Evolutionary conservation across 2,113 vertebrate genomes (phyloP).

Genomic region (Dipodomys spectabilis): DNA sequence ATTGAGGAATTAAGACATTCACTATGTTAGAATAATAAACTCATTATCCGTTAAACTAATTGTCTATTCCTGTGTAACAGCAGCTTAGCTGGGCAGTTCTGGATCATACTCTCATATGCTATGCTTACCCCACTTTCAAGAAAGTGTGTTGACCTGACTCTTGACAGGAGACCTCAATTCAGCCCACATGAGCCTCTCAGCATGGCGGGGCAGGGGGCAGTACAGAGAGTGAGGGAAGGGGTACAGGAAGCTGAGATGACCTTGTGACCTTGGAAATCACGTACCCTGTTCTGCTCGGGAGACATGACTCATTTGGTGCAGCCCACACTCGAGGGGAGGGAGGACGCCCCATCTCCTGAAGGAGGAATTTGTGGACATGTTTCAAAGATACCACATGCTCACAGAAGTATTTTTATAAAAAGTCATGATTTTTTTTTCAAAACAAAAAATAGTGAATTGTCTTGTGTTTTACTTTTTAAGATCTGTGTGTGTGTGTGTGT

Average conservation of each 20-base stretch:
- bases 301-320: background rate
- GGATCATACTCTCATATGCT: background rate
- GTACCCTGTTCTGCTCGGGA: background rate
- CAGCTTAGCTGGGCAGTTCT: background rate
- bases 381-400: background rate
- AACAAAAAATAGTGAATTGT: too few relatives aligned
- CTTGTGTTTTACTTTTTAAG: too few relatives aligned
- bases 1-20: background rate
- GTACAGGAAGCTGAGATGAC: background rate
- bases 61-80: background rate
- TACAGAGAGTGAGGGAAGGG: background rate
- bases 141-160: background rate
- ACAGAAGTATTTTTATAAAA: slow-evolving; percentile 1
- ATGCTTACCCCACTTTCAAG: background rate
- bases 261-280: background rate
- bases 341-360: background rate
- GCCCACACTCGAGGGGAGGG: background rate
- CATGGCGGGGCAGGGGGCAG: background rate
- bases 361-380: background rate
- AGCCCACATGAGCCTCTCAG: background rate
- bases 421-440: background rate
- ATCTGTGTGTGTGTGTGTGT: too few relatives aligned
- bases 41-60: background rate
- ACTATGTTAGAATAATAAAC: background rate
- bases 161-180: background rate